These are phyloP conservation scores for Schizaphis graminum DNA, from an alignment of 2,888 invertebrate genomes.

Conservation along the genomic window DNA sequence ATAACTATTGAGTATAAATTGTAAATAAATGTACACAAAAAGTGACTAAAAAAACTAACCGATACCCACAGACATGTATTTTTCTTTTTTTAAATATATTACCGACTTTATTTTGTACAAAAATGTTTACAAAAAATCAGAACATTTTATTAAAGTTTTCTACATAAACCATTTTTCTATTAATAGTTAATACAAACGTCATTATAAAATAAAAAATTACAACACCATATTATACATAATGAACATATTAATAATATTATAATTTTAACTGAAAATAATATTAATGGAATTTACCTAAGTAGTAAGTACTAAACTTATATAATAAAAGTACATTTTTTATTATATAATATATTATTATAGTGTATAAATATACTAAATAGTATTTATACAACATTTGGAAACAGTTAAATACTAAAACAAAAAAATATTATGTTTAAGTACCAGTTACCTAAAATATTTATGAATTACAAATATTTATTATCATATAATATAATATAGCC, in stretches of 20 bases:
- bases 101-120: constrained; percentile 5
- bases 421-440: not conserved
- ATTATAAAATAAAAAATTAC: constrained; percentile 45
- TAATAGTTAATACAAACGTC: constrained; percentile 43
- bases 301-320: constrained; percentile 23
- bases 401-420: not conserved
- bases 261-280: constrained; percentile 31
- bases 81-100: not conserved
- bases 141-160: constrained; percentile 31
- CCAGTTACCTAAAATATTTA: not conserved
- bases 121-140: not conserved
- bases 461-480: not conserved
- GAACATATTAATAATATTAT: constrained; percentile 42
- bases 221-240: constrained; percentile 43
- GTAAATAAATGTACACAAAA: too few species aligned
- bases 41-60: too few species aligned
- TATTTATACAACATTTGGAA: not conserved
- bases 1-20: too few species aligned
- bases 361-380: not conserved
- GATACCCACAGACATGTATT: too few species aligned
- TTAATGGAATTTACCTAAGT: not conserved
- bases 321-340: not conserved
- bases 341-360: not conserved
- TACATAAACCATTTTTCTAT: constrained; percentile 54
- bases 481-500: not conserved